These are phyloP conservation scores for Dugesia japonica DNA, from an alignment of 2,888 invertebrate species.

Conservation along the genomic window DNA sequence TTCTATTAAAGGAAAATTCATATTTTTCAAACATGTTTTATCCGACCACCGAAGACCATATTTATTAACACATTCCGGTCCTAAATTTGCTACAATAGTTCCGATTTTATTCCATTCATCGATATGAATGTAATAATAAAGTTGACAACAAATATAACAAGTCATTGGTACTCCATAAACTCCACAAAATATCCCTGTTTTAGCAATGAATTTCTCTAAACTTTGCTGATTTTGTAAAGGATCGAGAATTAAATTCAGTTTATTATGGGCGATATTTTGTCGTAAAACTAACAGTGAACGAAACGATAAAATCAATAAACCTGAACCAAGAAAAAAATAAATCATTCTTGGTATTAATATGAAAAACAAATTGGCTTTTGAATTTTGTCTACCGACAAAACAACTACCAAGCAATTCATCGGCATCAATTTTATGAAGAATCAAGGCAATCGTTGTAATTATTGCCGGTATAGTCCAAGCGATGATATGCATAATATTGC, in stretches of 20 bases:
- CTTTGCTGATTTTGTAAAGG: conserved; percentile 54
- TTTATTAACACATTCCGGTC: not conserved
- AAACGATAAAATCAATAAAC: conserved; percentile 48
- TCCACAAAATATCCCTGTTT: conserved; percentile 51
- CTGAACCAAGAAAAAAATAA: conserved; percentile 44
- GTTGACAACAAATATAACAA: conserved; percentile 46
- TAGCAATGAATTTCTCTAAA: conserved; percentile 56
- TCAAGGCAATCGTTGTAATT: conserved; percentile 46
- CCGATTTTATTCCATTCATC: conserved; percentile 38
- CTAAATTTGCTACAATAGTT: not conserved
- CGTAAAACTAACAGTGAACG: conserved; percentile 45
- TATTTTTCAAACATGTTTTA: not conserved
- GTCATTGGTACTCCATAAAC: conserved; percentile 51
- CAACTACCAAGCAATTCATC: conserved; percentile 66
- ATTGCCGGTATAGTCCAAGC: conserved; percentile 49
- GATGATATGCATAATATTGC: conserved; percentile 48
- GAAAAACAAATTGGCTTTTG: conserved; percentile 61
- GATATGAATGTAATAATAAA: conserved; percentile 40
- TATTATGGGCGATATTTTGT: conserved; percentile 38
- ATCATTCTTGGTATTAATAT: conserved; percentile 56
- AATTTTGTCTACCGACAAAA: conserved; percentile 71
- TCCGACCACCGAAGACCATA: conserved; percentile 20
- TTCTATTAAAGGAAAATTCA: conserved; percentile 47
- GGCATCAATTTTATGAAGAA: conserved; percentile 49
- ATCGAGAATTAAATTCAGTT: conserved; percentile 6